Evolutionary conservation across 2,113 vertebrate species (phyloP), one percentile per base, ranked within the genome.

Genomic region (Tamias sibiricus): DNA sequence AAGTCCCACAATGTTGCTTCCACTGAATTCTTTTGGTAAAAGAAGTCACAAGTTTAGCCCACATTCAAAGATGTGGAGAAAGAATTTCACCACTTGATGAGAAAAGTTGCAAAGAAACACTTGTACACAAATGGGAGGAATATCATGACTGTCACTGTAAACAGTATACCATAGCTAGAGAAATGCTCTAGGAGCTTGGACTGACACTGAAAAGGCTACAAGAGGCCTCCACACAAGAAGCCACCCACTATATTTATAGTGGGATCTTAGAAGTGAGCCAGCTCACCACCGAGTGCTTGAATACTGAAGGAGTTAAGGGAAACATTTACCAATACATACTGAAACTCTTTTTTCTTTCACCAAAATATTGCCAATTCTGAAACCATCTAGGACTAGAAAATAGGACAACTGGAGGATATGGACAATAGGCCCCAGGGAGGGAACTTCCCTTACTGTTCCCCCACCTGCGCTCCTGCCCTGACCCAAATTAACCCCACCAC

Each of bases 1-100:
- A 90, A 76, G 20, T 66, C 30, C n/a, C 5, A 35, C 19, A 42
- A 8, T 35, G 16, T 80, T 54, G 37, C 49, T 93, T 95, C 40
- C 28, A 6, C 17, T 80, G 72, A 37, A 76, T 87, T 84, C 37
- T 75, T 47, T 28, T 26, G 37, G 24, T 40, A 84, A 94, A 90
- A 71, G 47, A 72, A 30, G 32, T 83, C 37, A 49, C 20, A 95
- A 59, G 57, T 12, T 22, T 72, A 85, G 22, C 19, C 57, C 66
- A 95, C 81, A 93, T 59, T 81, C 68, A 91, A 83, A 71, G 44
- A 42, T 90, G 52, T 54, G 9, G 69, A 69, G 62, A 77, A 94
- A 59, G 28, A n/a, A 69, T 87, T 95, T 83, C 28, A 32, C 22
- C 24, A 87, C 37, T 83, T 90, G 83, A 86, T 81, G 40, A 74